A percentile compares a stretch with the other conserved stretches of the same genome.
Evolutionary conservation across 2,113 vertebrate genomes (phyloP).

Genomic region (Willisornis vidua): DNA sequence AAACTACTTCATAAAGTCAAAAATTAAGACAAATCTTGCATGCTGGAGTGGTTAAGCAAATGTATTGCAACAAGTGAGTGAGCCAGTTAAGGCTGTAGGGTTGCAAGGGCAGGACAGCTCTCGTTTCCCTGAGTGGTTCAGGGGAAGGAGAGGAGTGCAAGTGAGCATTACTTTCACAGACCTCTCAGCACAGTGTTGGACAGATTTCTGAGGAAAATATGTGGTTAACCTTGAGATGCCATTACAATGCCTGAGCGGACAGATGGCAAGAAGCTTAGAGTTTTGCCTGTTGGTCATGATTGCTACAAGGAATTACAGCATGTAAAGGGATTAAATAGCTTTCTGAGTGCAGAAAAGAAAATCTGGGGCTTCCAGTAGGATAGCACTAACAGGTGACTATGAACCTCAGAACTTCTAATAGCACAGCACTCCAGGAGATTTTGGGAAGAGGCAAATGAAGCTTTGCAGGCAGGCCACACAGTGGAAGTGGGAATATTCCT

Average conservation of each 20-base stretch:
- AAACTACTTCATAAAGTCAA: background rate
- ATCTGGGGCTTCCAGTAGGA: background rate
- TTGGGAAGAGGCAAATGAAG: background rate
- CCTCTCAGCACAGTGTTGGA: background rate
- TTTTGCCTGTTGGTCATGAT: background rate
- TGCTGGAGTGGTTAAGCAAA: background rate
- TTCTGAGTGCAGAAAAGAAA: background rate
- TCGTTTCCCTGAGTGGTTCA: background rate
- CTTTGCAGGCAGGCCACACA: background rate
- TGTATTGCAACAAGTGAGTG: background rate
- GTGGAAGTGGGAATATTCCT: background rate
- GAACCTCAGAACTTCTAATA: background rate
- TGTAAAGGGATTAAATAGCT: background rate
- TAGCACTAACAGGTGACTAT: background rate
- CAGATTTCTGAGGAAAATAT: background rate
- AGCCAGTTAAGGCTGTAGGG: background rate
- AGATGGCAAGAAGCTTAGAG: background rate
- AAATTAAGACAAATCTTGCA: background rate
- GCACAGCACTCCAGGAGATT: background rate
- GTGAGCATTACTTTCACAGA: background rate
- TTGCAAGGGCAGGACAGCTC: fast-evolving
- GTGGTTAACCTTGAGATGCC: background rate
- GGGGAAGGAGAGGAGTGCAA: background rate
- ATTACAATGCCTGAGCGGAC: background rate
- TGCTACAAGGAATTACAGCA: background rate